A percentile compares a stretch with the other conserved stretches of the same genome.
These are phyloP conservation scores for Pseudoips prasinana DNA, from an alignment of 2,888 invertebrate genomes.

Conservation along the genomic window DNA sequence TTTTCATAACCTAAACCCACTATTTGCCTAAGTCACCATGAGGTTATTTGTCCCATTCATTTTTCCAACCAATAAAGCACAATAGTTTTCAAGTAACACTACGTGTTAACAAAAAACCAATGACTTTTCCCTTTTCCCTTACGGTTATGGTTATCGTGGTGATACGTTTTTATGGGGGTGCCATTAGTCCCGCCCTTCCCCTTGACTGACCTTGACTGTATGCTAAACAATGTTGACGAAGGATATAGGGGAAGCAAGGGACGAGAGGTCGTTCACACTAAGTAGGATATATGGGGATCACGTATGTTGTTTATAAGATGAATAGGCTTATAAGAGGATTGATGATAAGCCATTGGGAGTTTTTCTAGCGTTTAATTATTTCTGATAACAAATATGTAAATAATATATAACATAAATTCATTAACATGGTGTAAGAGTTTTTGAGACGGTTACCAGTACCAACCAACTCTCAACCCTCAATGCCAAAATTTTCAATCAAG, in stretches of 20 bases:
- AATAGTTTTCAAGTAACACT: constrained; percentile 13
- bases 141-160: constrained; percentile 28
- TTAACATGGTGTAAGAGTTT: no score
- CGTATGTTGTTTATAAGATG: constrained; percentile 5
- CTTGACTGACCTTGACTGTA: constrained; percentile 38
- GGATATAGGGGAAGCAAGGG: constrained; percentile 21
- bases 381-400: no score
- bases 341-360: no score
- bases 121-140: constrained; percentile 9
- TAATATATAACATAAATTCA: no score
- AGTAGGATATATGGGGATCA: neutral
- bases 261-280: constrained; percentile 24
- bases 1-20: no score
- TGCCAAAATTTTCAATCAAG: no score
- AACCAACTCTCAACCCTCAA: no score
- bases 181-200: constrained; percentile 32
- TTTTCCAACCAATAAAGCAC: constrained; percentile 26
- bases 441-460: no score
- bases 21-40: constrained; percentile 14
- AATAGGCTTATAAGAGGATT: no score
- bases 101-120: constrained; percentile 29
- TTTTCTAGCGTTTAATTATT: no score
- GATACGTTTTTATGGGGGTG: constrained; percentile 41
- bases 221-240: constrained; percentile 17
- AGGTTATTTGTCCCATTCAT: constrained; percentile 18